A percentile compares a stretch with the other conserved stretches of the same genome.
phyloP scores from a whole-genome alignment of 2,888 invertebrate species.

The Drosophila meridiana region DNA sequence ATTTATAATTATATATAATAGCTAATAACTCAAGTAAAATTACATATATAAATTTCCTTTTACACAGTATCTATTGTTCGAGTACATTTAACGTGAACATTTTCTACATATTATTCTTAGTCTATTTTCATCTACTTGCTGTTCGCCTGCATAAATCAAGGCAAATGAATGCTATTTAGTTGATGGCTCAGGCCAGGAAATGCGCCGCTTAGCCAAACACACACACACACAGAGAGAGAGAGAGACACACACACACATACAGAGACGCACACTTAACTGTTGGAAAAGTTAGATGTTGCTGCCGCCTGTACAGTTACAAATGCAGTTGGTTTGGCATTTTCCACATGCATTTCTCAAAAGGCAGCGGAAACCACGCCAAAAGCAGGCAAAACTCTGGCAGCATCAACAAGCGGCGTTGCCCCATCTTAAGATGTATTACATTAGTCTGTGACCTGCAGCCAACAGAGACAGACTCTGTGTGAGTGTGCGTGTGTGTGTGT shows the following conservation, averaged over 20 bases:
- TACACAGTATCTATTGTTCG: slow-evolving; percentile 7
- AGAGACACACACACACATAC: slow-evolving; percentile 23
- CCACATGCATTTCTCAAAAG: slow-evolving; percentile 81
- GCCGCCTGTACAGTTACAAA: slow-evolving; percentile 54
- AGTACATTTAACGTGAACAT: background rate
- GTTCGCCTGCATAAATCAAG: slow-evolving; percentile 75
- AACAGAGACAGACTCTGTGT: slow-evolving; percentile 2
- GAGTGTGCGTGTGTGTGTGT: slow-evolving; percentile 23
- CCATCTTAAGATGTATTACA: slow-evolving; percentile 72
- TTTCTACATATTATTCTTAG: slow-evolving; percentile 29
- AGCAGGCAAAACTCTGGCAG: slow-evolving; percentile 56
- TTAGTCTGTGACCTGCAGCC: slow-evolving; percentile 62
- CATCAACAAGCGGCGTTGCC: slow-evolving; percentile 33
- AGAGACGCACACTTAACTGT: slow-evolving; percentile 1
- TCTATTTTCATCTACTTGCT: slow-evolving; percentile 46
- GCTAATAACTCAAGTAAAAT: background rate
- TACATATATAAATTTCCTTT: background rate
- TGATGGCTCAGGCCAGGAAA: slow-evolving; percentile 75
- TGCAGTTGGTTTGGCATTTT: slow-evolving; percentile 72
- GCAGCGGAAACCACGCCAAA: slow-evolving; percentile 77
- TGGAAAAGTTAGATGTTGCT: slow-evolving; percentile 44
- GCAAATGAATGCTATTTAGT: slow-evolving; percentile 83
- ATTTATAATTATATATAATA: too few relatives aligned
- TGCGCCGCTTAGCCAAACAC: slow-evolving; percentile 76
- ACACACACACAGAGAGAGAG: slow-evolving; percentile 21